A percentile compares a stretch with the other conserved stretches of the same genome.
These are phyloP conservation scores for Trachelus tabidus DNA, from an alignment of 2,888 invertebrate species.

Conservation along the genomic window DNA sequence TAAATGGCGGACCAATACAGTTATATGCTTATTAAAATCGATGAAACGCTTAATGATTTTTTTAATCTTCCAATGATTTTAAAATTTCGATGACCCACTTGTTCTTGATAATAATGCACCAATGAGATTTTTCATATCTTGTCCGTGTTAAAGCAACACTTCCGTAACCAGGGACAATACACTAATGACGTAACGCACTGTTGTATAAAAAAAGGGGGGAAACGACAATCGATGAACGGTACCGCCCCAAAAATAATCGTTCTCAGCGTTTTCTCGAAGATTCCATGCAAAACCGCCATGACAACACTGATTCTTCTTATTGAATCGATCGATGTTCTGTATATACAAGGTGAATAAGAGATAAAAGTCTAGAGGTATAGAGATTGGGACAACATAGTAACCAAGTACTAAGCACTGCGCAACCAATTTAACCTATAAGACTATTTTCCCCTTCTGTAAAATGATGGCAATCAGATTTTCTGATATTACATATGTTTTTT, in stretches of 20 bases:
- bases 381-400: not conserved
- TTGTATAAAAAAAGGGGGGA: not conserved
- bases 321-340: not conserved
- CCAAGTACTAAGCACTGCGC: not conserved
- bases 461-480: not conserved
- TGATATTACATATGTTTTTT: not conserved
- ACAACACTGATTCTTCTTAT: not conserved
- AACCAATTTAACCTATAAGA: not conserved
- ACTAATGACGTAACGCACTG: not conserved
- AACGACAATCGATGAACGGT: not conserved
- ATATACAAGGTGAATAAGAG: not conserved
- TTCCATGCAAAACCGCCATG: not conserved
- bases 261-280: not conserved
- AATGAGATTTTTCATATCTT: not conserved
- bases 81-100: not conserved
- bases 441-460: not conserved
- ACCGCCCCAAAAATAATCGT: no score
- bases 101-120: not conserved
- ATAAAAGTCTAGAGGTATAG: not conserved
- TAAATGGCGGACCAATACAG: not conserved
- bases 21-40: not conserved
- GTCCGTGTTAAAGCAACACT: not conserved
- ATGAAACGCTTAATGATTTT: not conserved
- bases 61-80: not conserved
- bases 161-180: not conserved